Percentiles rank a stretch among this genome's conserved stretches.
phyloP scores from a whole-genome alignment of 2,888 invertebrate genomes.

The Phyllotreta striolata region DNA sequence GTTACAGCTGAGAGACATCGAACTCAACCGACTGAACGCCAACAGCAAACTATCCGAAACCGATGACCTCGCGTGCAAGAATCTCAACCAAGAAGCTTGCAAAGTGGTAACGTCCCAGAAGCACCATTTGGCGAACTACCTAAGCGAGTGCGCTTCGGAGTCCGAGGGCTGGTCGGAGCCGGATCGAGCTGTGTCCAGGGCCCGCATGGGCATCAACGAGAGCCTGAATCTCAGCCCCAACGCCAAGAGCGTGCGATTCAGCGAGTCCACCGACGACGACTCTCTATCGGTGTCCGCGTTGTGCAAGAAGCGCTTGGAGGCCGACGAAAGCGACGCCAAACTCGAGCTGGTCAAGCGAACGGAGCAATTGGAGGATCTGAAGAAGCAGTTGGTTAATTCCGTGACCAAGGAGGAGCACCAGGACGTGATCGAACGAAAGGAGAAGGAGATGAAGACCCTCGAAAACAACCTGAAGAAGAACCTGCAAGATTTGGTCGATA shows the following conservation, averaged over 20 bases:
- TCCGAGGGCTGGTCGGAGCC: slow-evolving; percentile 91
- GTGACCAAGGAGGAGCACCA: slow-evolving; percentile 30
- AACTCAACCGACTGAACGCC: slow-evolving; percentile 51
- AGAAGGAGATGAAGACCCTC: slow-evolving; percentile 34
- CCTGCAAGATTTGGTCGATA: slow-evolving; percentile 44
- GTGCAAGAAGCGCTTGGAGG: slow-evolving; percentile 2
- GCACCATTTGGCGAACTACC: slow-evolving; percentile 47
- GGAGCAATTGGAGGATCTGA: slow-evolving; percentile 28
- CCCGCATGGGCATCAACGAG: slow-evolving; percentile 75
- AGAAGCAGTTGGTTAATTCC: slow-evolving; percentile 11
- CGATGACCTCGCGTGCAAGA: slow-evolving; percentile 29
- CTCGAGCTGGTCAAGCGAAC: slow-evolving; percentile 60
- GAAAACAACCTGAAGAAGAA: slow-evolving; percentile 39
- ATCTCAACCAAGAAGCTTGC: slow-evolving; percentile 25
- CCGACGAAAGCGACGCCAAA: slow-evolving; percentile 51
- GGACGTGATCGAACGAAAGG: slow-evolving; percentile 45
- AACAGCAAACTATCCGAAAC: slow-evolving; percentile 42
- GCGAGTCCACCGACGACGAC: slow-evolving; percentile 56
- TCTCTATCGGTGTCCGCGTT: background rate
- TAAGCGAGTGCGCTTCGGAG: slow-evolving; percentile 65
- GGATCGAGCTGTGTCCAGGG: slow-evolving; percentile 80
- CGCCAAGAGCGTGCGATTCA: slow-evolving; percentile 42
- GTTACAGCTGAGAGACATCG: slow-evolving; percentile 56
- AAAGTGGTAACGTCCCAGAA: slow-evolving; percentile 39
- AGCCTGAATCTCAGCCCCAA: slow-evolving; percentile 48